phyloP scores from a whole-genome alignment of 2,113 vertebrate species.

The Apodemus speciosus region DNA sequence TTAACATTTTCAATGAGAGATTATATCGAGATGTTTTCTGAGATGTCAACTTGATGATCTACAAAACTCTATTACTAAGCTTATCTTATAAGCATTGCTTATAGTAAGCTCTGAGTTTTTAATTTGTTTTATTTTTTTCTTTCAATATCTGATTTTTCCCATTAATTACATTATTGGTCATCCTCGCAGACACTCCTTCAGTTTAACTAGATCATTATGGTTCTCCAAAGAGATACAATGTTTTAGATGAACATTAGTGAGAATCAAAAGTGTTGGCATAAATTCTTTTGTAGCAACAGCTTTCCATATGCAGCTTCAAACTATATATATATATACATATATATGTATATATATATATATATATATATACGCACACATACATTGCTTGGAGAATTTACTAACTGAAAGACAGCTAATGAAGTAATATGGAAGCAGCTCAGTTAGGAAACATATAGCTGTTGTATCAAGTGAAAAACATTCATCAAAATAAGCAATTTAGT shows the following conservation, averaged over 20 bases:
- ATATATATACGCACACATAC: no score
- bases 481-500: constrained; percentile 60
- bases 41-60: constrained; percentile 5
- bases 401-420: constrained; percentile 67
- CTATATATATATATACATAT: no score
- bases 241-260: constrained; percentile 49
- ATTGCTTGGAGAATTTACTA: constrained; percentile 69
- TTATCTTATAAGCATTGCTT: constrained; percentile 52
- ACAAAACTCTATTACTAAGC: constrained; percentile 39
- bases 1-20: constrained; percentile 44
- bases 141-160: constrained; percentile 66
- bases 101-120: constrained; percentile 63
- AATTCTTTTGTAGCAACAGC: constrained; percentile 57
- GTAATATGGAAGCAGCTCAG: constrained; percentile 51
- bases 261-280: constrained; percentile 63
- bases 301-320: constrained; percentile 60
- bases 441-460: constrained; percentile 54
- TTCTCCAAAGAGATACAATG: constrained; percentile 58
- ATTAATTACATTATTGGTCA: constrained; percentile 61
- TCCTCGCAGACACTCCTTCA: constrained; percentile 58
- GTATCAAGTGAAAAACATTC: constrained; percentile 54
- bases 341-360: no score
- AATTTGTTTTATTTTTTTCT: constrained; percentile 70
- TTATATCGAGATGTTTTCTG: constrained; percentile 20
- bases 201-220: constrained; percentile 57